These are phyloP conservation scores for Pterobdella sp. DNA, from an alignment of 2,888 invertebrate genomes.

Conservation along the genomic window DNA sequence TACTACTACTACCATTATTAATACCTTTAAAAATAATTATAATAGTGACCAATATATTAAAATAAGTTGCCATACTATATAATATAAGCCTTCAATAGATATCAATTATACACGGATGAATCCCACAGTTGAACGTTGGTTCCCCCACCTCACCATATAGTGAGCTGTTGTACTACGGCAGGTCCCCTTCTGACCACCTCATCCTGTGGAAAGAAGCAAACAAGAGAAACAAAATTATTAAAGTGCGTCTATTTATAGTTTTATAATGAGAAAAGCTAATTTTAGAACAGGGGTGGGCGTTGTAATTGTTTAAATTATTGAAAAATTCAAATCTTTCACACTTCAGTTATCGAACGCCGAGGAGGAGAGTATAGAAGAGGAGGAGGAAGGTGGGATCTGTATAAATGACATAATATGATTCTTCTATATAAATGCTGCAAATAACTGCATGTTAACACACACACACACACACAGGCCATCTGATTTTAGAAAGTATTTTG, in stretches of 20 bases:
- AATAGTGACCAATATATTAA: background rate
- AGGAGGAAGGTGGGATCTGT: background rate
- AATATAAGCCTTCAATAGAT: too few relatives aligned
- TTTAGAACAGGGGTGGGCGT: background rate
- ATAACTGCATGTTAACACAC: background rate
- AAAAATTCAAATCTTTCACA: too few relatives aligned
- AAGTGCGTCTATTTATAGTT: constrained; percentile 8
- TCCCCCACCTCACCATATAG: background rate
- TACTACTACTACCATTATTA: background rate
- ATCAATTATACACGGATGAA: too few relatives aligned
- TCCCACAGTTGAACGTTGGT: constrained; percentile 19
- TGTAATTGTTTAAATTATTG: background rate
- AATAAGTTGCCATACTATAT: too few relatives aligned
- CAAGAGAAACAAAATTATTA: constrained; percentile 22
- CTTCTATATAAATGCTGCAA: background rate
- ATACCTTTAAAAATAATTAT: background rate
- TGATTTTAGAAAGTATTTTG: constrained; percentile 20
- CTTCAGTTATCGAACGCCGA: background rate
- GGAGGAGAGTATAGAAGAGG: background rate
- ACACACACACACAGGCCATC: background rate
- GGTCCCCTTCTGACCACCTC: constrained; percentile 21
- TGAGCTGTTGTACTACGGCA: constrained; percentile 10
- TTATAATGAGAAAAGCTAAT: background rate
- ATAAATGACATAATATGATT: background rate
- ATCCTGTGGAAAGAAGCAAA: constrained; percentile 23